Evolutionary conservation across 2,113 vertebrate species (phyloP).

Genomic region (Balaeniceps rex): DNA sequence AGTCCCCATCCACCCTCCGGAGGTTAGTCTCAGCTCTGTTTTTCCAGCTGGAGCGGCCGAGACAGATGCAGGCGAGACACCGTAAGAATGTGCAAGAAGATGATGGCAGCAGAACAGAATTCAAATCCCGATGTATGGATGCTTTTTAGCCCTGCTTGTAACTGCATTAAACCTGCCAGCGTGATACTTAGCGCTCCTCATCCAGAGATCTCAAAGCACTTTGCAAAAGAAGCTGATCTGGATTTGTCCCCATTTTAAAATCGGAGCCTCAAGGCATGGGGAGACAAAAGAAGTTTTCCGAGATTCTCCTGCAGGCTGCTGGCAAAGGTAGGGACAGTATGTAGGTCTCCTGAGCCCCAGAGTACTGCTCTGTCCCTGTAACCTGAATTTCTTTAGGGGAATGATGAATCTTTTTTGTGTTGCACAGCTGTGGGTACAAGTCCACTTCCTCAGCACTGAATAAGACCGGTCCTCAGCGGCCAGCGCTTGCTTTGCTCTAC

Average conservation of each 20-base stretch:
- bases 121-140: neutral
- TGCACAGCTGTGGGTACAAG: neutral
- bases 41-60: neutral
- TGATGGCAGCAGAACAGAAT: neutral
- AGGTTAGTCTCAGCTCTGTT: neutral
- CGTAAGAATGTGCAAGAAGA: neutral
- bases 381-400: neutral
- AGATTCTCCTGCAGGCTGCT: neutral
- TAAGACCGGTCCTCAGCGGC: neutral
- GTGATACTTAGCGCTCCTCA: neutral
- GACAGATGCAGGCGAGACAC: neutral
- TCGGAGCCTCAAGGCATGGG: neutral
- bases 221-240: neutral
- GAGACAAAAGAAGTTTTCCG: rapidly evolving
- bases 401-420: too few relatives aligned
- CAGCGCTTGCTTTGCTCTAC: neutral
- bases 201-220: neutral
- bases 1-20: neutral
- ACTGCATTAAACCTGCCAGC: neutral
- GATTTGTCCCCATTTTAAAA: neutral
- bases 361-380: neutral
- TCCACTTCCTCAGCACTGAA: neutral
- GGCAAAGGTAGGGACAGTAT: neutral
- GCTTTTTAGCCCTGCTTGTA: neutral
- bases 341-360: neutral